Evolutionary conservation across 2,113 vertebrate species (phyloP).

Genomic region (Urocynchramus pylzowi): DNA sequence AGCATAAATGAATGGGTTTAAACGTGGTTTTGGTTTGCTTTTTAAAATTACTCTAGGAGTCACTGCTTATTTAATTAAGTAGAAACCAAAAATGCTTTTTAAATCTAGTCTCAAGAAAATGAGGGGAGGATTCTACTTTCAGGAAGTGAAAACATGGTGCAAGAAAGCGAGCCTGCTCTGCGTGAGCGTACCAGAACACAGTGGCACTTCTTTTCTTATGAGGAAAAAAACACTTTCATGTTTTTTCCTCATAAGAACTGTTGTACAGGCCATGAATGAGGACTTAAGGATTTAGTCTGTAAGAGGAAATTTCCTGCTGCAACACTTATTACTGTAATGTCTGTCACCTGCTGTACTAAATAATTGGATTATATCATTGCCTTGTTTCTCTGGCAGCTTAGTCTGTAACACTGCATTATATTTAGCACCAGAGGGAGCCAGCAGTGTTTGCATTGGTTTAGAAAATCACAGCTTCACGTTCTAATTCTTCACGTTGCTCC

Average conservation of each 20-base stretch:
- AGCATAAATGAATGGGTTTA: not conserved
- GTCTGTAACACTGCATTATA: not conserved
- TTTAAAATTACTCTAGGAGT: not conserved
- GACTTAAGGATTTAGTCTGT: not conserved
- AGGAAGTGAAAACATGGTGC: accelerated
- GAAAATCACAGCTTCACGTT: not conserved
- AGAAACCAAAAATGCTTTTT: not conserved
- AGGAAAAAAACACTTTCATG: too few relatives aligned
- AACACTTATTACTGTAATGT: not conserved
- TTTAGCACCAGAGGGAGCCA: slow-evolving; percentile 61
- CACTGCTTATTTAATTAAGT: not conserved
- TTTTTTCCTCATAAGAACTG: not conserved
- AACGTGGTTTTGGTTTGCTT: not conserved
- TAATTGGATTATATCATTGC: not conserved
- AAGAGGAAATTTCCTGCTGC: not conserved
- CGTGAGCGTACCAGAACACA: not conserved
- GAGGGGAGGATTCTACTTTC: not conserved
- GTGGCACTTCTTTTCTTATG: not conserved
- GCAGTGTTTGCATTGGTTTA: not conserved
- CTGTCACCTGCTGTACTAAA: not conserved
- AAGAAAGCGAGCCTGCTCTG: accelerated
- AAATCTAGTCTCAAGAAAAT: not conserved
- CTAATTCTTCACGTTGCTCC: not conserved
- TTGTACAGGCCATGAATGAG: not conserved
- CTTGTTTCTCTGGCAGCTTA: not conserved